Conservation (phyloP, 2,113 vertebrate genomes). For the Anolis sagrei region DNA sequence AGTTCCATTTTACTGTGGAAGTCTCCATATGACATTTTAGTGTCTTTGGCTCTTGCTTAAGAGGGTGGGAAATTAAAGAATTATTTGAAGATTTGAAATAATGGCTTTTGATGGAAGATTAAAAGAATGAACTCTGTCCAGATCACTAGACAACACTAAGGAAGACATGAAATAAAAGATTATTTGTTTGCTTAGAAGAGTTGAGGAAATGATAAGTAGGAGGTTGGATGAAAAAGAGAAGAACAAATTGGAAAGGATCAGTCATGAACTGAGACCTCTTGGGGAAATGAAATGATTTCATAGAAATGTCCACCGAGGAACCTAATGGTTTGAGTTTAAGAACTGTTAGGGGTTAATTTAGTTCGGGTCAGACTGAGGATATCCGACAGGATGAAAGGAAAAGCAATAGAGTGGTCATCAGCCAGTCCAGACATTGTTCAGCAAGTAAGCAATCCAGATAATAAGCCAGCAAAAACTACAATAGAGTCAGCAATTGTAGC, state of each 20-base stretch:
- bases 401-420: too few relatives aligned
- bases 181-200: constrained; percentile 40
- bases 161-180: constrained; percentile 34
- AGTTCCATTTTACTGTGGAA: constrained; percentile 65
- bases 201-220: constrained; percentile 31
- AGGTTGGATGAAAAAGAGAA: constrained; percentile 14
- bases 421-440: too few relatives aligned
- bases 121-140: constrained; percentile 55
- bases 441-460: too few relatives aligned
- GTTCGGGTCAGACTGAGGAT: too few relatives aligned
- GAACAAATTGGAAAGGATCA: constrained; percentile 35
- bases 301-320: neutral
- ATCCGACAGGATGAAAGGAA: too few relatives aligned
- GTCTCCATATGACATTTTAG: constrained; percentile 62
- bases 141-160: constrained; percentile 8
- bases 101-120: constrained; percentile 63
- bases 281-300: neutral
- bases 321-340: too few relatives aligned
- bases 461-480: too few relatives aligned
- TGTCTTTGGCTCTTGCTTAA: constrained; percentile 60
- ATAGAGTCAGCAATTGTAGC: too few relatives aligned
- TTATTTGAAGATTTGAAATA: constrained; percentile 52
- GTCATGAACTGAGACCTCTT: neutral
- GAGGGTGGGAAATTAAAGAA: constrained; percentile 69
- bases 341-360: too few relatives aligned